Evolutionary conservation across 2,888 invertebrate genomes (phyloP).

Genomic region (Colostygia pectinataria): DNA sequence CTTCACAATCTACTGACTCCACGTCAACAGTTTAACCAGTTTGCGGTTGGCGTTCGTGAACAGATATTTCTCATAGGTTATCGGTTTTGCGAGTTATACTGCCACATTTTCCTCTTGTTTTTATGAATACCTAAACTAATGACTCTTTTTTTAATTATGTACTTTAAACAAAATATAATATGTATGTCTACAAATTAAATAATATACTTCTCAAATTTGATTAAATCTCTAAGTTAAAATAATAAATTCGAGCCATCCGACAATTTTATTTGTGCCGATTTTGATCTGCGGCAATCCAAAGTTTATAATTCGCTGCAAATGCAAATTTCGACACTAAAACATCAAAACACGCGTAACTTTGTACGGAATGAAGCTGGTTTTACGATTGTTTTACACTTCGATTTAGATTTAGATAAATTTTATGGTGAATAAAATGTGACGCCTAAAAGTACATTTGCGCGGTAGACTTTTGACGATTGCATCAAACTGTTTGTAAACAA

Average conservation of each 20-base stretch:
- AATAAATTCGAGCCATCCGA: constrained; percentile 3
- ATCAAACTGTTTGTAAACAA: too few species aligned
- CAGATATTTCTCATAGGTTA: too few species aligned
- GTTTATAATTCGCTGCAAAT: constrained; percentile 28
- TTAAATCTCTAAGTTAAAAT: too few species aligned
- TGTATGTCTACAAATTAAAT: not conserved
- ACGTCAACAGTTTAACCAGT: too few species aligned
- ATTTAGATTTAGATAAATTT: constrained; percentile 49
- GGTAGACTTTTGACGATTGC: too few species aligned
- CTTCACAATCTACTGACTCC: too few species aligned
- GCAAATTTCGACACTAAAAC: constrained; percentile 30
- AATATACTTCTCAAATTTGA: constrained; percentile 2
- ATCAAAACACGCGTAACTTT: constrained; percentile 36
- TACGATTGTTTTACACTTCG: constrained; percentile 48
- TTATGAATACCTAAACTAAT: not conserved
- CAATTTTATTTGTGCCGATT: constrained; percentile 13
- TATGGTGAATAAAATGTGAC: constrained; percentile 38
- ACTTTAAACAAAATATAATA: not conserved
- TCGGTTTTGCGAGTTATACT: too few species aligned
- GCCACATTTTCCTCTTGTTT: too few species aligned
- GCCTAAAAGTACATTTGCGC: constrained; percentile 30
- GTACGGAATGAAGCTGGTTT: constrained; percentile 41
- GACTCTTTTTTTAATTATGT: not conserved
- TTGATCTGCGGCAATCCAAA: constrained; percentile 11
- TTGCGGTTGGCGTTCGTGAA: too few species aligned